Evolutionary conservation across 2,888 invertebrate species (phyloP).

Genomic region (Noctua janthe): DNA sequence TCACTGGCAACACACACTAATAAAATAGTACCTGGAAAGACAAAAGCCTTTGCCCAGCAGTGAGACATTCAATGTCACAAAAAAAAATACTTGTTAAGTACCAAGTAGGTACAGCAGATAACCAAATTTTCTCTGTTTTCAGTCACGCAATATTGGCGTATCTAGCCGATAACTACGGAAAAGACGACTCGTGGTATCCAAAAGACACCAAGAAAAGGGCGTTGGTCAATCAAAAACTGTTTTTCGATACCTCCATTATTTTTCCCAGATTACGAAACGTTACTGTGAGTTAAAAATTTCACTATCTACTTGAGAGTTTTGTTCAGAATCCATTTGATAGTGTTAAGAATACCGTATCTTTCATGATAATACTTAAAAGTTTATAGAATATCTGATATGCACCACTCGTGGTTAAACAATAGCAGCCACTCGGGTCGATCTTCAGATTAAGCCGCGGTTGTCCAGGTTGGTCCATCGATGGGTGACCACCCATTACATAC

Average conservation of each 20-base stretch:
- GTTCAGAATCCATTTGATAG: not conserved
- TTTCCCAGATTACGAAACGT: conserved; percentile 83
- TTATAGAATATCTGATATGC: not conserved
- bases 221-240: conserved; percentile 88
- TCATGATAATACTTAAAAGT: not conserved
- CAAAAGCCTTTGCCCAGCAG: not conserved
- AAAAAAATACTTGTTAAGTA: not conserved
- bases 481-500: not conserved
- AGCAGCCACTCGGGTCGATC: not conserved
- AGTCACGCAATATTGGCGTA: conserved; percentile 89
- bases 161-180: conserved; percentile 88
- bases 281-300: conserved; percentile 78
- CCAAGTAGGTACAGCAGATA: too few species aligned
- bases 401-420: not conserved
- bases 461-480: not conserved
- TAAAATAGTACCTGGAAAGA: not conserved
- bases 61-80: not conserved
- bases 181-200: conserved; percentile 90
- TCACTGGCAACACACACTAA: too few species aligned
- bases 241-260: conserved; percentile 88
- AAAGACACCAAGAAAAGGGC: conserved; percentile 88
- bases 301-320: not conserved
- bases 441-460: not conserved
- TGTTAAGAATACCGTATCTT: not conserved
- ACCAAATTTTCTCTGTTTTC: conserved; percentile 45